phyloP scores from a whole-genome alignment of 2,797 vertebrate species.

The Nyctalus aviator region DNA sequence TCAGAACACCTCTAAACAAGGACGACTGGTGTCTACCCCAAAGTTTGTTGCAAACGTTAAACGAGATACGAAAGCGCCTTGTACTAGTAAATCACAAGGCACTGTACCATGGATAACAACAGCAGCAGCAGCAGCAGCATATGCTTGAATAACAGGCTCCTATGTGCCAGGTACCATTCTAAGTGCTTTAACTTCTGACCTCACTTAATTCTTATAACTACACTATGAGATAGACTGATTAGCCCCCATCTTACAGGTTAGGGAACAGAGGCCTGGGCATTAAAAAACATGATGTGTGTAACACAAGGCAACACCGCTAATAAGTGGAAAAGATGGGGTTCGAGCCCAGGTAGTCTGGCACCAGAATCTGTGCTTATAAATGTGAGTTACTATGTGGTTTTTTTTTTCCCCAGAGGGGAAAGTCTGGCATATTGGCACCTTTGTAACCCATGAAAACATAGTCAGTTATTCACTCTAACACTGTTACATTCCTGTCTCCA shows the following conservation, averaged over 20 bases:
- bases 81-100: neutral
- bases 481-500: neutral
- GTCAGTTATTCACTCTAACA: neutral
- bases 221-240: neutral
- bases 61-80: neutral
- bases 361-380: neutral
- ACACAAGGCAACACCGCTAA: neutral
- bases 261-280: neutral
- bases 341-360: neutral
- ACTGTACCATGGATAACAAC: neutral
- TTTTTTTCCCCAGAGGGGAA: neutral
- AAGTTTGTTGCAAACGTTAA: neutral
- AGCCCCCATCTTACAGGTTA: neutral
- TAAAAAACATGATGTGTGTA: neutral
- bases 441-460: neutral
- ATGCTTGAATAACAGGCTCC: neutral
- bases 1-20: neutral
- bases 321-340: neutral
- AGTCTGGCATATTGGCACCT: neutral
- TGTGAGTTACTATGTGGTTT: neutral
- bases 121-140: neutral
- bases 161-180: neutral
- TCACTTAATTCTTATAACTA: neutral
- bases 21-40: neutral
- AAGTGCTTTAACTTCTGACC: neutral